Evolutionary conservation across 2,797 vertebrate genomes (phyloP).

Genomic region (Esox masquinongy): DNA sequence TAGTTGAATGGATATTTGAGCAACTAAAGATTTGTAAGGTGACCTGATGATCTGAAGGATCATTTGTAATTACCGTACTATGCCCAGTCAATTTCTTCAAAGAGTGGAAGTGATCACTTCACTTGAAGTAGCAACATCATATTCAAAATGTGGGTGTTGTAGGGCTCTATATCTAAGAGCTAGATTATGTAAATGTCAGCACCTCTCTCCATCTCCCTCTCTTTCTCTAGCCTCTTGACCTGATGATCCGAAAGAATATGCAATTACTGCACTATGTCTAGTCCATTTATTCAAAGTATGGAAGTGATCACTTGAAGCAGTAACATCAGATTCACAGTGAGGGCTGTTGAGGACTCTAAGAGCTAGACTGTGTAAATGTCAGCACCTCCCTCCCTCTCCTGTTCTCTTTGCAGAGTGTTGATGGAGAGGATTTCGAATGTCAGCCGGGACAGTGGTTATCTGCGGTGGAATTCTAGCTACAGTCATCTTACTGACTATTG

Average conservation of each 20-base stretch:
- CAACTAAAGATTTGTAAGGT: too few species aligned
- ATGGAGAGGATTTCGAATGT: slow-evolving; percentile 98
- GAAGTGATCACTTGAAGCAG: neutral
- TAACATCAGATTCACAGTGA: neutral
- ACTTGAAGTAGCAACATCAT: neutral
- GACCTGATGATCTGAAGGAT: neutral
- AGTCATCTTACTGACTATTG: slow-evolving; percentile 94
- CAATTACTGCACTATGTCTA: neutral
- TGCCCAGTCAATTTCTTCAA: neutral
- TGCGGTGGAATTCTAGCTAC: slow-evolving; percentile 98
- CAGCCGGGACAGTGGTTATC: slow-evolving; percentile 99
- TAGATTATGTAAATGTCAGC: neutral
- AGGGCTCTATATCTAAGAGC: neutral
- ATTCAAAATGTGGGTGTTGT: neutral
- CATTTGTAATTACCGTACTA: neutral
- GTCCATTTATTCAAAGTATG: neutral
- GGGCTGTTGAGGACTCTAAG: slow-evolving; percentile 1
- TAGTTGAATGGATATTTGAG: too few species aligned
- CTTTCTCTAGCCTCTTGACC: neutral
- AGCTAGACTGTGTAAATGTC: neutral
- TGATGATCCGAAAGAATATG: neutral
- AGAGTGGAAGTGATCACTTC: neutral
- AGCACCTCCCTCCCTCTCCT: neutral
- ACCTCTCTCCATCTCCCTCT: neutral
- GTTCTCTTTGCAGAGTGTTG: slow-evolving; percentile 80